These are phyloP conservation scores for Caenorhabditis wallacei DNA, from an alignment of 2,888 invertebrate genomes.

Conservation along the genomic window DNA sequence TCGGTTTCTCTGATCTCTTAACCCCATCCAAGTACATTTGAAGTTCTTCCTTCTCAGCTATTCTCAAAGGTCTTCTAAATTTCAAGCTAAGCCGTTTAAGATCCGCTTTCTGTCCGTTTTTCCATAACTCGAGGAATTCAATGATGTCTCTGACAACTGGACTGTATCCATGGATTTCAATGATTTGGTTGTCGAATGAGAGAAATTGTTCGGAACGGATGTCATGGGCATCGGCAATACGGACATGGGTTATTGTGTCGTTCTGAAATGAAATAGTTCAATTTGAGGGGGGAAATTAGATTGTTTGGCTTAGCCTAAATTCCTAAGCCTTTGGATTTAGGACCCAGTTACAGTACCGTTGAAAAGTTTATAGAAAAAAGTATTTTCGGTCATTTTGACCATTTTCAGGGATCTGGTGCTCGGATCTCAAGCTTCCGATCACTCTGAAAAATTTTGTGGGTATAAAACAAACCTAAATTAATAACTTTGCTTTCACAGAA, in stretches of 20 bases:
- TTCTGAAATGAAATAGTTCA: neutral
- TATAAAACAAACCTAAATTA: too few relatives aligned
- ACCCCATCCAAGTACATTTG: neutral
- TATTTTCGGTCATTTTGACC: too few relatives aligned
- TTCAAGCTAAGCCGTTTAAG: neutral
- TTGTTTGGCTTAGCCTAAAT: too few relatives aligned
- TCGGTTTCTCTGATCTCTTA: too few relatives aligned
- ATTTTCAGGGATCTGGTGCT: too few relatives aligned
- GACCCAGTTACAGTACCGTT: too few relatives aligned
- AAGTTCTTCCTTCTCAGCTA: neutral
- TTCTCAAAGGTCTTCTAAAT: neutral
- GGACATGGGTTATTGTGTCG: neutral
- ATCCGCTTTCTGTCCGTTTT: neutral
- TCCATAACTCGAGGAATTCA: neutral
- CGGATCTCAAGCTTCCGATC: too few relatives aligned
- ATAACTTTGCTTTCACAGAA: too few relatives aligned
- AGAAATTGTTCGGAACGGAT: neutral
- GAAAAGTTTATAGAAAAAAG: too few relatives aligned
- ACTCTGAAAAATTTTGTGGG: too few relatives aligned
- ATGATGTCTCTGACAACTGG: neutral
- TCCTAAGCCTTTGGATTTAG: too few relatives aligned
- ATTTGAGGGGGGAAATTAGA: too few relatives aligned
- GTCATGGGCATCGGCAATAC: neutral
- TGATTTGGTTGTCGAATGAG: neutral
- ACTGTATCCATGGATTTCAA: neutral